phyloP scores from a whole-genome alignment of 2,888 invertebrate genomes.

The Amiota mariae region DNA sequence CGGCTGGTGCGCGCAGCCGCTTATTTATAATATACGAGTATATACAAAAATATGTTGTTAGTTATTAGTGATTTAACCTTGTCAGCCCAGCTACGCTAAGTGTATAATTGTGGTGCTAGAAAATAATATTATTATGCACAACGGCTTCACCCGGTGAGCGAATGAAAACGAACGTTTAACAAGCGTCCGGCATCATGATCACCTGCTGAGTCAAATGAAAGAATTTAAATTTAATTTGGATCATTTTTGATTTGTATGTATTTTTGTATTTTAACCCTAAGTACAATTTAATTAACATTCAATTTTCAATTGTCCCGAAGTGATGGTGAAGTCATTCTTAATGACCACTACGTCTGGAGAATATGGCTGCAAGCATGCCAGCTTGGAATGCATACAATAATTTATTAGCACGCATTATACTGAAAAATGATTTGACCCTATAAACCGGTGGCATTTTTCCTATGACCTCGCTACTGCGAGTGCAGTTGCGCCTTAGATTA shows the following conservation, averaged over 20 bases:
- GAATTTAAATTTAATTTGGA: too few relatives aligned
- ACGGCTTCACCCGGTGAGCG: too few relatives aligned
- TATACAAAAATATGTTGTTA: neutral
- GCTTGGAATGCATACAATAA: constrained; percentile 8
- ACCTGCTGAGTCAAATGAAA: too few relatives aligned
- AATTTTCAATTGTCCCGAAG: too few relatives aligned
- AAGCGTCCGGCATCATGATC: too few relatives aligned
- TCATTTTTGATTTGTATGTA: too few relatives aligned
- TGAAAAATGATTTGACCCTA: neutral
- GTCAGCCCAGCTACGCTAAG: neutral
- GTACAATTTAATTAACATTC: too few relatives aligned
- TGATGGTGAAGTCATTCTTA: too few relatives aligned
- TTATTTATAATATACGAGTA: constrained; percentile 3
- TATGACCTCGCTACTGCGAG: neutral
- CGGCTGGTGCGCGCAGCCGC: constrained; percentile 69
- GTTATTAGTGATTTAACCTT: constrained; percentile 7
- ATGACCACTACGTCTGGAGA: neutral
- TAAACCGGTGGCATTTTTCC: neutral
- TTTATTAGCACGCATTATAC: neutral
- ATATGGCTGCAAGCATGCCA: constrained; percentile 16
- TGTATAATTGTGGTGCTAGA: too few relatives aligned
- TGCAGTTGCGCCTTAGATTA: neutral
- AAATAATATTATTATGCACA: too few relatives aligned
- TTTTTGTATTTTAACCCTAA: too few relatives aligned
- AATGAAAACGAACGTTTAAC: too few relatives aligned